These are phyloP conservation scores for Calephelis perditalis DNA, from an alignment of 2,888 invertebrate genomes.

Conservation along the genomic window DNA sequence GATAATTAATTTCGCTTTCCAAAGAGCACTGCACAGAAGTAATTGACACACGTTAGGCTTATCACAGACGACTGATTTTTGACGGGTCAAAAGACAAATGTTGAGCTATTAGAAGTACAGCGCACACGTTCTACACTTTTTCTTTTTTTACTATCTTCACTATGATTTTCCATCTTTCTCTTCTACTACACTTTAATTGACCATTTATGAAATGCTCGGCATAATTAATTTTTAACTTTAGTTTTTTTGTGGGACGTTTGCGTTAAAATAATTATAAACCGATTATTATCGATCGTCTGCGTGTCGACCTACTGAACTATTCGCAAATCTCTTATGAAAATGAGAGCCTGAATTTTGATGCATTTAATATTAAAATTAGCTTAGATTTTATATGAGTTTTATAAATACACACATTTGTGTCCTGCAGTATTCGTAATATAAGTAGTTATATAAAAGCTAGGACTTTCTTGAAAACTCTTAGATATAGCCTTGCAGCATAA, in stretches of 20 bases:
- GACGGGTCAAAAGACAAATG: neutral
- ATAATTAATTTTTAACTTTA: neutral
- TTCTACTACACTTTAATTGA: neutral
- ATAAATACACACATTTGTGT: constrained; percentile 61
- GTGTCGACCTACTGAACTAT: constrained; percentile 29
- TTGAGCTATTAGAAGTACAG: neutral
- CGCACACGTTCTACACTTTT: neutral
- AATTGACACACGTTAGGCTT: neutral
- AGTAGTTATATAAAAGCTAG: constrained; percentile 43
- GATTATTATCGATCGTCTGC: constrained; percentile 3
- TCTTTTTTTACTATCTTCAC: neutral
- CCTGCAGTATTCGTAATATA: constrained; percentile 62
- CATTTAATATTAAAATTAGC: constrained; percentile 63
- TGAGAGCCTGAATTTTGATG: constrained; percentile 71
- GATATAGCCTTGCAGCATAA: constrained; percentile 23
- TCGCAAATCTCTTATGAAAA: constrained; percentile 57
- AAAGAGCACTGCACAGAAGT: neutral
- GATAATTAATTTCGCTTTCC: too few relatives aligned
- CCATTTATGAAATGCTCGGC: neutral
- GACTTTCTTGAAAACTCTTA: constrained; percentile 36
- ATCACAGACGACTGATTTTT: constrained; percentile 6
- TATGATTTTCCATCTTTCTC: neutral
- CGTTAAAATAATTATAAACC: neutral
- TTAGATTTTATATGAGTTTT: constrained; percentile 70
- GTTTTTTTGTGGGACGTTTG: neutral